Percentiles rank a stretch among this genome's conserved stretches.
phyloP scores from a whole-genome alignment of 2,888 invertebrate species.

The Tinea semifulvella region DNA sequence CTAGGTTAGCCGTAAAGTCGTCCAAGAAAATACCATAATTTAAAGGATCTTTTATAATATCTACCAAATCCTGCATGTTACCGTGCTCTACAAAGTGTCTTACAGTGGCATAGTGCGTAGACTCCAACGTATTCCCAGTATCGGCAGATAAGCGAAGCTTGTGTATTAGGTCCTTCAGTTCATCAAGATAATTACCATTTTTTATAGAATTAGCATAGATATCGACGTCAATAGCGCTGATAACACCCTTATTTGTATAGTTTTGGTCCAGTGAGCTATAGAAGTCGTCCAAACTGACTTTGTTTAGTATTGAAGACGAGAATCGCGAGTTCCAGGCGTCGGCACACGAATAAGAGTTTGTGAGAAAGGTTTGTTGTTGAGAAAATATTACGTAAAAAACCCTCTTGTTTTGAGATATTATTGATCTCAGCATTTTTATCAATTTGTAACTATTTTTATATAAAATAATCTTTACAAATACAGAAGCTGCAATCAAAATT shows the following conservation, averaged over 20 bases:
- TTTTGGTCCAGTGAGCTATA: conserved; percentile 76
- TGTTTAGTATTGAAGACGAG: conserved; percentile 67
- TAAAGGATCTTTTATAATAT: conserved; percentile 79
- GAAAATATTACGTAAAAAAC: background rate
- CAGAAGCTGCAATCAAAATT: background rate
- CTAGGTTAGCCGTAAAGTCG: conserved; percentile 76
- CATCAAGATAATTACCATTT: conserved; percentile 68
- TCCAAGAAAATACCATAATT: conserved; percentile 95
- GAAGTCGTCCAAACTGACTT: conserved; percentile 72
- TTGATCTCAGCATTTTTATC: background rate
- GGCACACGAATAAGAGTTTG: conserved; percentile 76
- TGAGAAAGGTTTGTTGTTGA: conserved; percentile 65
- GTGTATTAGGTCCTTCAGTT: conserved; percentile 76
- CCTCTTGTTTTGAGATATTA: background rate
- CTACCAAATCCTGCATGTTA: conserved; percentile 71
- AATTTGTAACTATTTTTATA: background rate
- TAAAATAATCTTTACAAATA: background rate
- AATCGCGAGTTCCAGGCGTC: conserved; percentile 75
- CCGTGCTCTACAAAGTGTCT: conserved; percentile 65
- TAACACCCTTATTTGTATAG: conserved; percentile 66
- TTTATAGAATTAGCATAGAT: conserved; percentile 77
- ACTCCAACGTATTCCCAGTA: conserved; percentile 75
- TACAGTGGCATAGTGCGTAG: conserved; percentile 84
- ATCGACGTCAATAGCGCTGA: conserved; percentile 84
- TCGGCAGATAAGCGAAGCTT: conserved; percentile 78